Base-by-base conservation (phyloP, 2,113 vertebrate species). In the Petaurus breviceps region DNA sequence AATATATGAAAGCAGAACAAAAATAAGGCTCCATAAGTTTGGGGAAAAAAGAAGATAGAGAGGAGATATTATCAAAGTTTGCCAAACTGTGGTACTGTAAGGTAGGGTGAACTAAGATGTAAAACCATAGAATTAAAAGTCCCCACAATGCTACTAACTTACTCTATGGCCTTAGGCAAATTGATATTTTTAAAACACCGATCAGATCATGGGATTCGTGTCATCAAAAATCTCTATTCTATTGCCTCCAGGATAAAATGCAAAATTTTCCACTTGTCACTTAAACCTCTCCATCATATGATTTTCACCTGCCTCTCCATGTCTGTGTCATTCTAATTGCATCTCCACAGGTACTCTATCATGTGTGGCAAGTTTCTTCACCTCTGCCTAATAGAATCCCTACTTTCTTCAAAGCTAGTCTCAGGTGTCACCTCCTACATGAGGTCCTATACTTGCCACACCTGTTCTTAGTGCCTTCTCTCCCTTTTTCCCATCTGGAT, bases 1-100 rank as follows among this genome's bases (percentile, higher is more conserved):
- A 96, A 14, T 43, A 37, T 89, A 92, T 94, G 46, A 92, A 94
- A 94, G 1, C 28, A 49, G 61, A 90, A 7, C 51, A 91, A 92
- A 96, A 92, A 51, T 89, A 14, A 54, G 90, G 8, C n/a, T 0
- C 4, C 12, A 31, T 96, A 22, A 90, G 31, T 26, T 51, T 52
- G 46, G 24, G 9, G 24, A 2, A 24, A 89, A 51, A 90, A 92
- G 47, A 51, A 12, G 23, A n/a, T 26, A 10, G 77, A 14, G 77
- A 50, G 1, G 25, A 16, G 46, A 51, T n/a, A 68, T n/a, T 91
- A 31, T 51, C 19, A 89, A 89, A 92, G 52, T 91, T 90, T 61
- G 90, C 92, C 91, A 77, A 92, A 37, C n/a, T 16, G 43, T n/a
- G 43, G 6, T 77, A 31, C 37, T 77, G 14, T 19, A 77, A 0